These are phyloP conservation scores for Cylloceria caligata DNA, from an alignment of 2,888 invertebrate genomes.

Conservation along the genomic window DNA sequence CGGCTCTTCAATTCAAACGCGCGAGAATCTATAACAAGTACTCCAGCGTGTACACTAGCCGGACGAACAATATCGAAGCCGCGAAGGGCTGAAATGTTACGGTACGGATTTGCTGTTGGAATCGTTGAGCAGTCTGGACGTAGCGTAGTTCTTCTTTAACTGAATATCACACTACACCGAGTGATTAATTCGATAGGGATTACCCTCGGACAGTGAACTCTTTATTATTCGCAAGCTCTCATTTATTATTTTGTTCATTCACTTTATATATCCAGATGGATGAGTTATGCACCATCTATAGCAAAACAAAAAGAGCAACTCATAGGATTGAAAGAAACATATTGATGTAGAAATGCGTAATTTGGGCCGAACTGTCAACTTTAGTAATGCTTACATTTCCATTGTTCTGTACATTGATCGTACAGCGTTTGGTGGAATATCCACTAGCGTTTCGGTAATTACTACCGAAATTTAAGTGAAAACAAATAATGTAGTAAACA, in stretches of 20 bases:
- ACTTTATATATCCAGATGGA: not conserved
- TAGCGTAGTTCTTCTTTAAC: conserved; percentile 50
- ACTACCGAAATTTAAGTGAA: too few relatives aligned
- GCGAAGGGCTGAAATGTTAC: conserved; percentile 25
- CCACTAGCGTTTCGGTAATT: too few relatives aligned
- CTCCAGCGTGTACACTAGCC: not conserved
- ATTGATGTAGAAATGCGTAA: not conserved
- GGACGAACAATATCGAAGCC: conserved; percentile 55
- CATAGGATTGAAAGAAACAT: not conserved
- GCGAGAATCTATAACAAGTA: conserved; percentile 35
- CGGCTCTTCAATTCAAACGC: conserved; percentile 1
- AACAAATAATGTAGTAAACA: too few relatives aligned
- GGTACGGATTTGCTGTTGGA: conserved; percentile 34
- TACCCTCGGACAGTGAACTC: conserved; percentile 49
- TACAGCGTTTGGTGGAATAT: too few relatives aligned
- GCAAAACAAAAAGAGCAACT: not conserved
- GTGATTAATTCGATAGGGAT: conserved; percentile 70
- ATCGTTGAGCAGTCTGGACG: conserved; percentile 64
- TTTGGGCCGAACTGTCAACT: too few relatives aligned
- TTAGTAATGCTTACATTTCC: too few relatives aligned
- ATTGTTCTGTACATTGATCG: too few relatives aligned
- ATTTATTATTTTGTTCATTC: not conserved
- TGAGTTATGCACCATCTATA: conserved; percentile 1
- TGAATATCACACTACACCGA: conserved; percentile 41
- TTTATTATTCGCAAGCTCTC: not conserved